Evolutionary conservation across 2,797 vertebrate genomes (phyloP), one percentile per base, ranked within the genome.

Genomic region (Sarcophilus harrisii): DNA sequence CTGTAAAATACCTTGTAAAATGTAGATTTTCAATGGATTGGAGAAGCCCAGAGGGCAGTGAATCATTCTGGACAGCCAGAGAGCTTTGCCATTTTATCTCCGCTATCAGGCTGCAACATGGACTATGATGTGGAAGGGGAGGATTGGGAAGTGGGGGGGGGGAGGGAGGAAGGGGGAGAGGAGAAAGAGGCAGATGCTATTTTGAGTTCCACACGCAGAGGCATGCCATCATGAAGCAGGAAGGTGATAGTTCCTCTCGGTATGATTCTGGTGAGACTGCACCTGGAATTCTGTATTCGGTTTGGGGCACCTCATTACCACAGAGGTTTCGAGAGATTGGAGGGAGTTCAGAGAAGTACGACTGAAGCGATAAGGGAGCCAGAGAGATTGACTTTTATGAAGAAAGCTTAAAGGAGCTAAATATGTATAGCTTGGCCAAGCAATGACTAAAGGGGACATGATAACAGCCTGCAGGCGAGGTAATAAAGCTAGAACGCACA

Each of bases 401-500:
- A 58, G 81, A 24, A 24, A 8, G 66, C 14, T 90, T 21, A n/a
- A 93, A 38, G 32, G 21, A n/a, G 92, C 5, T 13, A 49, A 81
- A 1, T 28, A 38, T 38, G n/a, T 4, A 4, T 81, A 57, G 10
- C 95, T 57, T 6, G 32, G 58, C 38, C 18, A 8, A 29, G n/a
- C 6, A 12, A 73, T 24, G 11, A 57, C 10, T 89, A 49, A 27
- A 58, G 27, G 38, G 92, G 60, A 93, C 92, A 30, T 3, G 29
- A 0, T 12, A 38, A 62, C 93, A 49, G 28, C 57, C 30, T 45
- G 28, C 18, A 60, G 49, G 45, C 49, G 52, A 59, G 45, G 92
- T 38, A 90, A 57, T 90, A 90, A 54, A 90, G 54, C 90, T 90
- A 90, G 55, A 90, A 90, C 29, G 55, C 90, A 57, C 55, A 90